These are phyloP conservation scores for Drosophila ambigua DNA, from an alignment of 1,140 invertebrate species.

Conservation along the genomic window DNA sequence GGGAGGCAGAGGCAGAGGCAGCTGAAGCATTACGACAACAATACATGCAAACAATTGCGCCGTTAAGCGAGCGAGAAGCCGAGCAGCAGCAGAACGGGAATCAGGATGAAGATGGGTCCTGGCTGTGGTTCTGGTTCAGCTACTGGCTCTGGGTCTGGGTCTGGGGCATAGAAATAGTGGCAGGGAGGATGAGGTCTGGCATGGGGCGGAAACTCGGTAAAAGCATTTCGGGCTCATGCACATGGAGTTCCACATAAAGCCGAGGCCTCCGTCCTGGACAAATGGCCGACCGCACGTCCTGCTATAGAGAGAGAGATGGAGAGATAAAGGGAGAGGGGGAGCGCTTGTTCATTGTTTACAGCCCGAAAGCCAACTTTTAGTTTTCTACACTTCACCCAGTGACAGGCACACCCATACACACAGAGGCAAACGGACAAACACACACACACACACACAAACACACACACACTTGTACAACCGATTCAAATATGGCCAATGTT, in stretches of 20 bases:
- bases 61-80: constrained; percentile 52
- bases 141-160: background rate
- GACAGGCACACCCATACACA: constrained; percentile 34
- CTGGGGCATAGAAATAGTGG: no score
- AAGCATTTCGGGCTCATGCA: constrained; percentile 69
- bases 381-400: constrained; percentile 71
- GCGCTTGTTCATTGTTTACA: constrained; percentile 65
- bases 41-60: constrained; percentile 64
- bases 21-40: constrained; percentile 41
- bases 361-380: constrained; percentile 72
- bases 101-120: constrained; percentile 15
- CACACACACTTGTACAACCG: constrained; percentile 35
- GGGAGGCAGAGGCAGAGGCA: background rate
- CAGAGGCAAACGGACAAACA: constrained; percentile 1
- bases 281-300: constrained; percentile 72
- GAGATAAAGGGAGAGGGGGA: constrained; percentile 1
- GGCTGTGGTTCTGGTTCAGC: background rate
- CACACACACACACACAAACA: constrained; percentile 9
- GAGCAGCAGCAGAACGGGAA: constrained; percentile 1
- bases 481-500: constrained; percentile 75
- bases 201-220: constrained; percentile 76
- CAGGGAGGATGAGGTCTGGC: constrained; percentile 46
- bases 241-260: constrained; percentile 59
- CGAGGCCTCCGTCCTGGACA: constrained; percentile 63
- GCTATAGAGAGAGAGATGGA: constrained; percentile 21